Base-by-base conservation (phyloP, 2,888 invertebrate genomes). In the Thereva unica region DNA sequence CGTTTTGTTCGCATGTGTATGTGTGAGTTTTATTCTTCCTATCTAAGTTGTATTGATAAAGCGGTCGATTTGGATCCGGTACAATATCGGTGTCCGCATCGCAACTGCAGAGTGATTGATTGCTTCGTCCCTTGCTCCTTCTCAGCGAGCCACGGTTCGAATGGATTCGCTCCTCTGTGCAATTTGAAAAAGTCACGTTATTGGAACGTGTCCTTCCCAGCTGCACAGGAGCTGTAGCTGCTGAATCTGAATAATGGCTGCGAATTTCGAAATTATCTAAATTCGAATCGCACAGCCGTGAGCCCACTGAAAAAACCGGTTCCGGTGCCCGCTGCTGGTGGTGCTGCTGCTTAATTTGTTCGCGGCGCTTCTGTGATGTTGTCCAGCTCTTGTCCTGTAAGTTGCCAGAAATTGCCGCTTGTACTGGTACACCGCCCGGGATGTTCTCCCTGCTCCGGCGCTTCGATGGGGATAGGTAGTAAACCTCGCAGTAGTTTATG, bases 1-100 rank as follows among this genome's bases (percentile, higher is more conserved):
- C 81, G 71, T 82, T 82, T 71, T 83, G 83, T 71, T 84, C 84
- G 74, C 83, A 83, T 66, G 78, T 81, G 73, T 82, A 83, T 42
- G 82, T 81, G 74, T 83, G 83, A 63, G 81, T 77, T 71, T 78
- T 79, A 66, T 77, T 77, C 45, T 78, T 77, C 8, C 80, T 75
- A 75, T 84, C 84, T 74, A 84, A 74, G 71, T 83, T 83, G 72
- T 80, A 83, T 71, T 83, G 82, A 71, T 78, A 80, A 10, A 80
- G 71, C 47, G 81, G 81, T 55, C 80, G 74, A 10, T 77, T 74
- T 4, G 79, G 78, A 74, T 80, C 76, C 67, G 78, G 80, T 70
- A 78, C 77, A 50, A 80, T 74, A 71, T 80, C 78, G 9, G 78
- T 77, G 54, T 80, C 80, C 41, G 76, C 80, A 71, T 80, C 81